phyloP scores from a whole-genome alignment of 2,113 vertebrate species.

The Phoenicopterus ruber region DNA sequence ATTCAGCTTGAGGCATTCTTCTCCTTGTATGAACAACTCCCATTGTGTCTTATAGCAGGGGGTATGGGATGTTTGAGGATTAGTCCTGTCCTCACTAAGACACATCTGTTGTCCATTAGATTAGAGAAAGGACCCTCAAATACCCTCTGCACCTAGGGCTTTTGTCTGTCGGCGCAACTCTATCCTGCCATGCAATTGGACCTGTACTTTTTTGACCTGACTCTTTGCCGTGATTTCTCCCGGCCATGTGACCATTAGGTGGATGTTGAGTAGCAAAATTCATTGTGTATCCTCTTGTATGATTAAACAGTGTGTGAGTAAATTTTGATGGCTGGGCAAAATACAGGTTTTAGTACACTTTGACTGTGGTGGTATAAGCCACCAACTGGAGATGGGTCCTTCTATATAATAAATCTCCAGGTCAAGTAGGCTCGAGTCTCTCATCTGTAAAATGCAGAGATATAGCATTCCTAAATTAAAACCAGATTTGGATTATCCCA shows the following conservation, averaged over 20 bases:
- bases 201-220: background rate
- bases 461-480: background rate
- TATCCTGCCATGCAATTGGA: background rate
- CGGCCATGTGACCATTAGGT: background rate
- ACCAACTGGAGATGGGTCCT: background rate
- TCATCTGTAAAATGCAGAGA: background rate
- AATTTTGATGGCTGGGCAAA: background rate
- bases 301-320: background rate
- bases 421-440: background rate
- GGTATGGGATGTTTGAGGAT: background rate
- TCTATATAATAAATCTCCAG: background rate
- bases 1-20: slow-evolving; percentile 8
- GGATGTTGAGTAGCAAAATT: background rate
- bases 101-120: slow-evolving; percentile 25
- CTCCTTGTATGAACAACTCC: background rate
- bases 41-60: background rate
- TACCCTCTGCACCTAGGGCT: background rate
- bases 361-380: background rate
- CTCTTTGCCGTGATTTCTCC: background rate
- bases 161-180: background rate
- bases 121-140: slow-evolving; percentile 7
- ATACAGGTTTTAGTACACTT: slow-evolving; percentile 3
- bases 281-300: background rate
- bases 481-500: background rate
- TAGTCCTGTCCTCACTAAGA: background rate